Evolutionary conservation across 1,140 invertebrate genomes (phyloP), one percentile per base, ranked within the genome.

Genomic region (Hyles euphorbiae): DNA sequence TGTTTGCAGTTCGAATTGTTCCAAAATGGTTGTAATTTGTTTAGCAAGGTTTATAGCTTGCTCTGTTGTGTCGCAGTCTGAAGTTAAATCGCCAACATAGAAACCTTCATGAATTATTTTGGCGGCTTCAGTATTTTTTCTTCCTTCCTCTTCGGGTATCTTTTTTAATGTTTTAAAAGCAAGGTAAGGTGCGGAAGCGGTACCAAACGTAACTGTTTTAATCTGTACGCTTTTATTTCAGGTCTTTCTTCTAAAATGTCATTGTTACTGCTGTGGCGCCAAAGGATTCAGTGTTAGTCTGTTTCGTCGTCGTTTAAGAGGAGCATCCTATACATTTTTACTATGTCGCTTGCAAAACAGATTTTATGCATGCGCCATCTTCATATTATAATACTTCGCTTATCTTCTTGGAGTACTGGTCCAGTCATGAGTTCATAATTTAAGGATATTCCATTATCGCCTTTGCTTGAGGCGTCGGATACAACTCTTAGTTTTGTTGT

Each of bases 381-480:
- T n/a, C n/a, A n/a, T 10, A 90, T 58, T 9, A 90, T 36, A 48
- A 89, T 69, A 34, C 66, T 63, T 48, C 79, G 61, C 11, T 90
- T 51, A 53, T 90, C 82, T 36, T 81, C 70, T 65, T 89, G 87
- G 0, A 91, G 53, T 55, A 76, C 76, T 5, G 89, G 85, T 8
- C 87, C 89, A 6, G 72, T 63, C 8, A 82, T 22, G 7, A 89
- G 52, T 32, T 69, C 65, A 12, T 87, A 75, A 63, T 90, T 90
- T 9, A 90, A 62, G 2, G 85, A 89, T 8, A 69, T 36, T 3
- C 73, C 74, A 47, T 72, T 78, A 3, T 59, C 44, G 3, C 79
- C 76, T 55, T 79, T 77, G 4, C 60, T 67, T 11, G 87, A 88
- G 1, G 75, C 81, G 34, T 82, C 70, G 53, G 78, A 80, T 5